Conservation (phyloP, 2,888 invertebrate species). For the Folsomia manolachei region DNA sequence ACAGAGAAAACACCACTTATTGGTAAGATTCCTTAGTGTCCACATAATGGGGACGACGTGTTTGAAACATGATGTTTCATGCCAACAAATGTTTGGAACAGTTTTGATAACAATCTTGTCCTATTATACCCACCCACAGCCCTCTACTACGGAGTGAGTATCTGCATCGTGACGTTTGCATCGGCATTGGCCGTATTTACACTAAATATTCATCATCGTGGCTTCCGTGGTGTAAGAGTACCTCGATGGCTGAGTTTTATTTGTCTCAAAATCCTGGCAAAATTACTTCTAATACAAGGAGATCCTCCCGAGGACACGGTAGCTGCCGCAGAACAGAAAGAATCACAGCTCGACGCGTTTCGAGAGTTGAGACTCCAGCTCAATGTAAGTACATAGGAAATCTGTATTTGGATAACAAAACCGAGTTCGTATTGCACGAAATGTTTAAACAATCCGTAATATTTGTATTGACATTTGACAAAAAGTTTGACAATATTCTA, state of each 20-base stretch:
- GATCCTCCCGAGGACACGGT: constrained; percentile 38
- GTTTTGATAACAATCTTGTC: background rate
- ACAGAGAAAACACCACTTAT: constrained; percentile 83
- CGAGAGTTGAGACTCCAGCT: constrained; percentile 48
- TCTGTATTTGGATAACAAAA: too few relatives aligned
- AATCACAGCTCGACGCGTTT: constrained; percentile 44
- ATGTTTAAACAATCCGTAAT: too few relatives aligned
- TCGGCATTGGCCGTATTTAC: constrained; percentile 73
- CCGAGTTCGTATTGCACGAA: too few relatives aligned
- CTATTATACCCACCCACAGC: constrained; percentile 60
- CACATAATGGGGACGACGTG: background rate
- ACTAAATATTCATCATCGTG: constrained; percentile 79
- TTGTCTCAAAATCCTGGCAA: constrained; percentile 71
- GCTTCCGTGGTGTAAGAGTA: constrained; percentile 75
- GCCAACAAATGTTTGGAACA: too few relatives aligned
- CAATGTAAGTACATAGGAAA: too few relatives aligned
- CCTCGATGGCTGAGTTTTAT: constrained; percentile 68
- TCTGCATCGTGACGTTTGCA: constrained; percentile 75
- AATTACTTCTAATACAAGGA: constrained; percentile 67
- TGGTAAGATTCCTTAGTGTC: constrained; percentile 59
- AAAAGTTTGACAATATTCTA: too few relatives aligned
- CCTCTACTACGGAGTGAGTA: constrained; percentile 77
- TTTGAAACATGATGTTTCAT: constrained; percentile 5
- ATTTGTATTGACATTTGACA: too few relatives aligned
- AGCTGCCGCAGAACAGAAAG: constrained; percentile 13